These are phyloP conservation scores for Cordylochernes scorpioides DNA, from an alignment of 2,888 invertebrate species.

Conservation along the genomic window DNA sequence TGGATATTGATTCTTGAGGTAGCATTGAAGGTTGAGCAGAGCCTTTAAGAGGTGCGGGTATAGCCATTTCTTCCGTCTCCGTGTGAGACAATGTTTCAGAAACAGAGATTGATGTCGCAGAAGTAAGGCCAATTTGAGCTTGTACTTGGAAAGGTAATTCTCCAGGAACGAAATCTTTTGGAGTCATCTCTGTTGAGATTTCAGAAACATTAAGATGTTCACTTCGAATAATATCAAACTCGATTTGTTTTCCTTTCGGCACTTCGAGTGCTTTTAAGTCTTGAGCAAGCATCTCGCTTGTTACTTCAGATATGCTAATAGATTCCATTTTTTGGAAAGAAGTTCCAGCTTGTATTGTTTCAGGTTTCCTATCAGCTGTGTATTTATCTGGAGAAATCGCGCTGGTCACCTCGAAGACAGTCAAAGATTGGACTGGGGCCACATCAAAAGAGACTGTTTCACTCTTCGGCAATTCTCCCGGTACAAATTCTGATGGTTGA, in stretches of 20 bases:
- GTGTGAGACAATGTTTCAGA: too few species aligned
- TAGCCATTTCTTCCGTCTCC: too few species aligned
- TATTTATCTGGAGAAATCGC: slow-evolving; percentile 11
- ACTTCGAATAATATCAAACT: slow-evolving; percentile 6
- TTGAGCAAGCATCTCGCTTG: slow-evolving; percentile 6
- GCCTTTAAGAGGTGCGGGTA: too few species aligned
- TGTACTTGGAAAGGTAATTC: slow-evolving; percentile 7
- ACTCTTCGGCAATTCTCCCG: slow-evolving; percentile 7
- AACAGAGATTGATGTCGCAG: too few species aligned
- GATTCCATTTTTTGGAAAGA: slow-evolving; percentile 28
- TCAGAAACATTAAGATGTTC: slow-evolving; percentile 19
- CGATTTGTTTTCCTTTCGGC: slow-evolving; percentile 5
- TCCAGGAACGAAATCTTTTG: slow-evolving; percentile 8
- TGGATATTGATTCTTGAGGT: too few species aligned
- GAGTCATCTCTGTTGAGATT: slow-evolving; percentile 22
- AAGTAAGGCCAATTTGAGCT: slow-evolving; percentile 8
- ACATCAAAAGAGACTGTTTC: slow-evolving; percentile 5
- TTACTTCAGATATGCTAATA: slow-evolving; percentile 8
- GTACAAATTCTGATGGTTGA: slow-evolving; percentile 4
- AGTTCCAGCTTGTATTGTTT: slow-evolving; percentile 26
- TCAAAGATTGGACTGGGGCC: slow-evolving; percentile 10
- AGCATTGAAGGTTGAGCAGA: too few species aligned
- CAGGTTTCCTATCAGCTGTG: slow-evolving; percentile 17
- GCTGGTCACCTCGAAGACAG: slow-evolving; percentile 11
- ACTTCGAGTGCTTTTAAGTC: slow-evolving; percentile 6